These are phyloP conservation scores for Gyps fulvus DNA, from an alignment of 2,113 vertebrate genomes.

Conservation along the genomic window DNA sequence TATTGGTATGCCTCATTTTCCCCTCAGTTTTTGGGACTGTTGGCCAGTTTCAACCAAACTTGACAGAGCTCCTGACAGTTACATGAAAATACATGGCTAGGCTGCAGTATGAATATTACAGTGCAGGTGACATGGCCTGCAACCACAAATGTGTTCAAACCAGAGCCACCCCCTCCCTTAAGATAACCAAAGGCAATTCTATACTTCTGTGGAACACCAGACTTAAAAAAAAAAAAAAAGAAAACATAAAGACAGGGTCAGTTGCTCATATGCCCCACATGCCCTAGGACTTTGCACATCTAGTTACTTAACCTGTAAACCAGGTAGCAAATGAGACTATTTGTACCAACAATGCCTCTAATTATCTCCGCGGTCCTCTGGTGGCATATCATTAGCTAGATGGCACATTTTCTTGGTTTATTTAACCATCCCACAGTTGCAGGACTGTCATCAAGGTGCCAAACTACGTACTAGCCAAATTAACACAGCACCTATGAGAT, in stretches of 20 bases:
- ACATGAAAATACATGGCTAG: neutral
- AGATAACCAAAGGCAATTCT: neutral
- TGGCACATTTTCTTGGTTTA: neutral
- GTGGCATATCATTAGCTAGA: neutral
- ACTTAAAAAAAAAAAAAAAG: neutral
- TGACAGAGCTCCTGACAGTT: neutral
- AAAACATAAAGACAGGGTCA: neutral
- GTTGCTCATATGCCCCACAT: neutral
- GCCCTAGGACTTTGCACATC: neutral
- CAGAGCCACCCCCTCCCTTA: neutral
- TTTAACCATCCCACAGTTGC: neutral
- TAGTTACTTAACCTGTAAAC: neutral
- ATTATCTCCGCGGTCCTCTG: neutral
- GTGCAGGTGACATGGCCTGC: neutral
- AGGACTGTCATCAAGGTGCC: neutral
- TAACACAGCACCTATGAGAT: neutral
- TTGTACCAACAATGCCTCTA: neutral
- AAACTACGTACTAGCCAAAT: neutral
- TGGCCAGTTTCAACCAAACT: neutral
- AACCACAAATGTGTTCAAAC: neutral
- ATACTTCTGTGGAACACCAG: neutral
- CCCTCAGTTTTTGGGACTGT: neutral
- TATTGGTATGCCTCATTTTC: neutral
- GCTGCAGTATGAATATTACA: neutral
- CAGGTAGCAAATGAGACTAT: neutral